Base-by-base conservation (phyloP, 2,888 invertebrate species). In the Sphaerophoria rueppellii region DNA sequence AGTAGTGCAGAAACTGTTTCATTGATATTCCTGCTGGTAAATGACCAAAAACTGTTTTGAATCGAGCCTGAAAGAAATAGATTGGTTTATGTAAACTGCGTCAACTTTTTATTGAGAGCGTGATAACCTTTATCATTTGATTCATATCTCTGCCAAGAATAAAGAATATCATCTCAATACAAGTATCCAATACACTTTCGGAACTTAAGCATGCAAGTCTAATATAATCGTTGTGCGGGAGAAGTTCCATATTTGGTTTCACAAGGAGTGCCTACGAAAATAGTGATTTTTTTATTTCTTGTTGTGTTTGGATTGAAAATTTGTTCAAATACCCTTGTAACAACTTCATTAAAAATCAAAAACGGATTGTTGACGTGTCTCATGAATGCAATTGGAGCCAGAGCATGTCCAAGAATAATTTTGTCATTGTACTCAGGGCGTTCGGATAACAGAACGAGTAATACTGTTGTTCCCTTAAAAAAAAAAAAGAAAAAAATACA, bases 1-100 rank as follows among this genome's bases (percentile, higher is more conserved):
- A 94, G 89, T 94, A 96, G 90, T 97, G 97, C 4, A 94, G 92
- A 6, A 96, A 89, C 89, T 96, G 96, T 88, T 94, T 93, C 0
- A 94, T 93, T 0, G 96, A 93, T 0, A 94, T 93, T 3, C 96
- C 96, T 0, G 96, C 95, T 0, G 96, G 96, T 0, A 93, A 90
- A 87, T 95, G 95, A 0, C 93, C 94, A 12, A 95, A 88, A 74
- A 95, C 94, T 0, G 95, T 94, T 0, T 95, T 95, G 35, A 96
- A 87, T 92, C 95, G 93, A 2, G 95, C 95, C 94, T 95, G 89
- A 6, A 90, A 89, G 80, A 43, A 4, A 2, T 40, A 40, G 0
- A 40, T 7, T 40, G 1, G 9, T 40, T 40, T 43, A 43, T 43
- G 4, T 6, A 43, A 43, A 43, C 9, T 40, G 9, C 9, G 9